Evolutionary conservation across 2,888 invertebrate species (phyloP).

Genomic region (Mimas tiliae): DNA sequence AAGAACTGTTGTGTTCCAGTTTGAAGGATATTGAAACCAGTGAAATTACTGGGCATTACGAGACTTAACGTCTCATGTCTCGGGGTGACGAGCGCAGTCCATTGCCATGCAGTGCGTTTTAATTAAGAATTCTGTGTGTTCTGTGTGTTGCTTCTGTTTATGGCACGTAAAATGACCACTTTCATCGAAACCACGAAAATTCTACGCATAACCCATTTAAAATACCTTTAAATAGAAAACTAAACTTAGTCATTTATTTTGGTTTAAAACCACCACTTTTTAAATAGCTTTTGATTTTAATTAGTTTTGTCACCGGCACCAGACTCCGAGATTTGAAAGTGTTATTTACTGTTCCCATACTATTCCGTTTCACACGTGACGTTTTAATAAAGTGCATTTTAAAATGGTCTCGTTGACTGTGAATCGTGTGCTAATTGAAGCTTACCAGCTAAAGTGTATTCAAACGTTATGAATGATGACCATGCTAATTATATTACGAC

Average conservation of each 20-base stretch:
- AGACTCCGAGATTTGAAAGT: conserved; percentile 19
- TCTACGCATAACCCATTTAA: too few species aligned
- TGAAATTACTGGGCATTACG: too few species aligned
- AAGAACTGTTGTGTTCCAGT: too few species aligned
- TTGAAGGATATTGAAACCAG: too few species aligned
- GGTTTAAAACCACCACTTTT: conserved; percentile 51
- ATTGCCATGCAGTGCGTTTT: too few species aligned
- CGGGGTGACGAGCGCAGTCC: too few species aligned
- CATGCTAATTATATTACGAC: neutral
- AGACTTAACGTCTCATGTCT: too few species aligned
- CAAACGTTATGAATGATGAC: neutral
- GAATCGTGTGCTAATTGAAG: conserved; percentile 8
- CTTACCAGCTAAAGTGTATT: neutral
- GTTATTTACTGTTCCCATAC: conserved; percentile 2
- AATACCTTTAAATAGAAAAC: conserved; percentile 40
- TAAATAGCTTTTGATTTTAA: conserved; percentile 33
- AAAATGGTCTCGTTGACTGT: too few species aligned
- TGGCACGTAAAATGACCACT: too few species aligned
- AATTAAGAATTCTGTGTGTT: too few species aligned
- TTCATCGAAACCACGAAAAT: too few species aligned
- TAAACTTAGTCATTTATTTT: conserved; percentile 75
- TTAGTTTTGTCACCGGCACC: conserved; percentile 26
- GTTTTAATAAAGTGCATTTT: conserved; percentile 2
- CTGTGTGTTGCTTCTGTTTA: too few species aligned
- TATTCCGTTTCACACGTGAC: neutral